Conservation (phyloP, 2,113 vertebrate genomes). For the Ibidorhyncha struthersii region DNA sequence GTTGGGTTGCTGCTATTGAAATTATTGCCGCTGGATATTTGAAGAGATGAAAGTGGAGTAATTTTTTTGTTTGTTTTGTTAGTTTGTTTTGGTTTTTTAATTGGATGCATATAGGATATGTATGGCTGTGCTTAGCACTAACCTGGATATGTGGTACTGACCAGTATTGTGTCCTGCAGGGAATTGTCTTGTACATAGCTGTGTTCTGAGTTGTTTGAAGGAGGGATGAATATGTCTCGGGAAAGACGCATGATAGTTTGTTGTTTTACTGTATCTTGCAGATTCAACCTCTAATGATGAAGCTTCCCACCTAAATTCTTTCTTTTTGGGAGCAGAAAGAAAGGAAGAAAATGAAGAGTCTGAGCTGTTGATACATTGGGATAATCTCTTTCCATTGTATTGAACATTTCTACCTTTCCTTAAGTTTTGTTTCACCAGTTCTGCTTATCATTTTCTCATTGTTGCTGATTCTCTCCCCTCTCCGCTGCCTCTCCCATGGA, state of each 20-base stretch:
- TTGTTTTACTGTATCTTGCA: constrained; percentile 82
- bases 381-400: constrained; percentile 77
- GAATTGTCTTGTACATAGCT: constrained; percentile 11
- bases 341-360: constrained; percentile 82
- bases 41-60: neutral
- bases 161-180: neutral
- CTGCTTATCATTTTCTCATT: constrained; percentile 64
- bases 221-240: constrained; percentile 61
- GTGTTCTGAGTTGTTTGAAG: constrained; percentile 60
- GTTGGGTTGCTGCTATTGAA: neutral
- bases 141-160: neutral
- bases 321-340: constrained; percentile 79
- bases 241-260: constrained; percentile 79
- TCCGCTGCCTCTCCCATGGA: constrained; percentile 46
- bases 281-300: constrained; percentile 79
- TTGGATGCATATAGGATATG: neutral
- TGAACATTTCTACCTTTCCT: constrained; percentile 76
- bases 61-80: neutral
- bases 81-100: neutral
- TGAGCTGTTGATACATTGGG: constrained; percentile 79
- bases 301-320: constrained; percentile 81
- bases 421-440: constrained; percentile 75
- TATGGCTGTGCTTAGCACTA: neutral
- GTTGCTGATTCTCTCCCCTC: constrained; percentile 17
- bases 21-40: neutral